These are phyloP conservation scores for Athene cunicularia DNA, from an alignment of 2,113 vertebrate genomes.

Conservation along the genomic window DNA sequence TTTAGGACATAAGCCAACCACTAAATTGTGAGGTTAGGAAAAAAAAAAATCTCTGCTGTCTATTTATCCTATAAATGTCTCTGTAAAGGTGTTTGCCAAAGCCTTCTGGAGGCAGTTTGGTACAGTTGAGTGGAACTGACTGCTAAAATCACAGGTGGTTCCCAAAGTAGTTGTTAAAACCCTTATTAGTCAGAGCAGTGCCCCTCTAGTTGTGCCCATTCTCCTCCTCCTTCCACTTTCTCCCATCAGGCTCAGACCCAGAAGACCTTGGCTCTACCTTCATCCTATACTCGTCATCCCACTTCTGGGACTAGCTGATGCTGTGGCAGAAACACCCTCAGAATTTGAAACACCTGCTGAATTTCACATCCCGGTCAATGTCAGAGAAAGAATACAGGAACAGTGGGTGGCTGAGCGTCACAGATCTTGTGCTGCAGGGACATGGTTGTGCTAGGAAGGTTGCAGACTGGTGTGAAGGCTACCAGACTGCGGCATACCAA, in stretches of 20 bases:
- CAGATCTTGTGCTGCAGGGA: neutral
- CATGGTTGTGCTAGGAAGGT: neutral
- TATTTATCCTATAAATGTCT: neutral
- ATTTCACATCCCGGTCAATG: neutral
- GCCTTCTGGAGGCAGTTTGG: neutral
- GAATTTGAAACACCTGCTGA: neutral
- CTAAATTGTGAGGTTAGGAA: neutral
- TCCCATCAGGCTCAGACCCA: neutral
- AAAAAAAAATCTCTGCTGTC: neutral
- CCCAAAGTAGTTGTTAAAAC: neutral
- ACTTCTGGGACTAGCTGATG: neutral
- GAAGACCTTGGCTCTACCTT: neutral
- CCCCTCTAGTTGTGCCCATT: neutral
- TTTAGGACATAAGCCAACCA: neutral
- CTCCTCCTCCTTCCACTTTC: neutral
- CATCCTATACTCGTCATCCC: neutral
- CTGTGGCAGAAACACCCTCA: neutral
- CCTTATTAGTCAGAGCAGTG: neutral
- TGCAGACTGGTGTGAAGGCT: constrained; percentile 58
- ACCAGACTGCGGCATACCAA: constrained; percentile 68
- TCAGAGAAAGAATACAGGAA: neutral
- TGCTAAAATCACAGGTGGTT: neutral
- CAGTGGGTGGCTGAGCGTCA: neutral
- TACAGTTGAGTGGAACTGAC: neutral
- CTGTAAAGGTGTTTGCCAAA: neutral